Conservation (phyloP, 2,888 invertebrate genomes). For the Congeria kusceri region DNA sequence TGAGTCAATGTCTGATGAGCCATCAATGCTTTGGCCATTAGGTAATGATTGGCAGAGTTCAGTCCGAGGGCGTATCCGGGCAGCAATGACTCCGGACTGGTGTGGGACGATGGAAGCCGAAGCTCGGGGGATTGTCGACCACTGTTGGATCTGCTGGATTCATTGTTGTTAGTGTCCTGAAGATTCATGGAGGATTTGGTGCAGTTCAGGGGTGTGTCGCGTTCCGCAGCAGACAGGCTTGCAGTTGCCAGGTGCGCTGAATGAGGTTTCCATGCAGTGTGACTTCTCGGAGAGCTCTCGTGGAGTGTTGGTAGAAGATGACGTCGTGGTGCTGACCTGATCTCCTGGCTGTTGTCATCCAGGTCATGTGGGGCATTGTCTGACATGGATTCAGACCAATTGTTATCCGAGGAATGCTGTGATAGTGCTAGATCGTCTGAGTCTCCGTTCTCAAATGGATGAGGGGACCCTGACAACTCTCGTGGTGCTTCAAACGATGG, state of each 20-base stretch:
- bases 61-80: constrained; percentile 41
- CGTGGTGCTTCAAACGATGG: constrained; percentile 78
- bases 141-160: constrained; percentile 2
- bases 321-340: constrained; percentile 75
- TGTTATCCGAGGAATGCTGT: constrained; percentile 56
- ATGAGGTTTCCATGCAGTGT: constrained; percentile 71
- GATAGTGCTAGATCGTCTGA: constrained; percentile 46
- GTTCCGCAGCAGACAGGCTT: constrained; percentile 67
- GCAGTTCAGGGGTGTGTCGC: constrained; percentile 54
- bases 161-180: constrained; percentile 54
- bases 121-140: constrained; percentile 26
- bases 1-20: constrained; percentile 58
- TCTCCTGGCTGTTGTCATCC: constrained; percentile 64
- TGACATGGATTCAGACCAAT: constrained; percentile 62
- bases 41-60: constrained; percentile 57
- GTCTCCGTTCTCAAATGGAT: constrained; percentile 43
- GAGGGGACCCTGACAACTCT: constrained; percentile 78
- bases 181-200: constrained; percentile 34
- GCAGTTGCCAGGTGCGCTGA: constrained; percentile 47
- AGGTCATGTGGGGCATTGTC: constrained; percentile 50
- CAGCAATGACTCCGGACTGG: constrained; percentile 28
- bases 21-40: constrained; percentile 62
- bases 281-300: constrained; percentile 56
- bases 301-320: constrained; percentile 66
- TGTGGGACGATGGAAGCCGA: constrained; percentile 15